These are phyloP conservation scores for Scomber scombrus DNA, from an alignment of 2,113 vertebrate species.

Conservation along the genomic window DNA sequence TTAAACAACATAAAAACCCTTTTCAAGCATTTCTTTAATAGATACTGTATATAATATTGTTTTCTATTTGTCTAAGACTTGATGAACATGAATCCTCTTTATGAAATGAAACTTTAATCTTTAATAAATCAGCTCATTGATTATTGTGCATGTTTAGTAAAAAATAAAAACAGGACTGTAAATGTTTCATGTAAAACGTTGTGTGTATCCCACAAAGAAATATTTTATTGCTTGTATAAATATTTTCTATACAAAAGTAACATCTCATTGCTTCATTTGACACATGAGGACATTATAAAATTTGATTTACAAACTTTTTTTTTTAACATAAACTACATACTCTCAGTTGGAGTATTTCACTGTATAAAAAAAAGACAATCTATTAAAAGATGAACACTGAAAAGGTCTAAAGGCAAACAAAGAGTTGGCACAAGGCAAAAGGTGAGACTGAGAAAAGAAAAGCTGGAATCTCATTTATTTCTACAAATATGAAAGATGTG, in stretches of 20 bases:
- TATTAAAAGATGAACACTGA: constrained; percentile 9
- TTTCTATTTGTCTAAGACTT: no score
- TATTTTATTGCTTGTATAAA: constrained; percentile 71
- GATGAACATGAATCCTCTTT: no score
- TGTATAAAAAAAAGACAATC: constrained; percentile 4
- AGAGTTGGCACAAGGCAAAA: constrained; percentile 53
- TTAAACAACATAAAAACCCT: no score
- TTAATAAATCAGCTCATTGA: no score
- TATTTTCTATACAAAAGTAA: constrained; percentile 63
- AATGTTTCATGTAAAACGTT: neutral
- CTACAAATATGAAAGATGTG: neutral
- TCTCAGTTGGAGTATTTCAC: constrained; percentile 10
- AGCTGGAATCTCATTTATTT: neutral
- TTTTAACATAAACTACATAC: constrained; percentile 32
- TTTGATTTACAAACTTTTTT: constrained; percentile 52
- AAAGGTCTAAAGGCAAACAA: constrained; percentile 20
- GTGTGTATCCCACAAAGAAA: constrained; percentile 2
- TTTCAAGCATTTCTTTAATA: no score
- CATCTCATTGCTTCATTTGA: constrained; percentile 7
- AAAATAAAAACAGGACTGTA: neutral
- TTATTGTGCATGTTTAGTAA: neutral
- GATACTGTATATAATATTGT: no score
- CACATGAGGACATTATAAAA: constrained; percentile 36
- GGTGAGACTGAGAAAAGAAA: constrained; percentile 11
- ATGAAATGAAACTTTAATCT: no score